These are phyloP conservation scores for Andrena haemorrhoa DNA, from an alignment of 2,888 invertebrate species.

Conservation along the genomic window DNA sequence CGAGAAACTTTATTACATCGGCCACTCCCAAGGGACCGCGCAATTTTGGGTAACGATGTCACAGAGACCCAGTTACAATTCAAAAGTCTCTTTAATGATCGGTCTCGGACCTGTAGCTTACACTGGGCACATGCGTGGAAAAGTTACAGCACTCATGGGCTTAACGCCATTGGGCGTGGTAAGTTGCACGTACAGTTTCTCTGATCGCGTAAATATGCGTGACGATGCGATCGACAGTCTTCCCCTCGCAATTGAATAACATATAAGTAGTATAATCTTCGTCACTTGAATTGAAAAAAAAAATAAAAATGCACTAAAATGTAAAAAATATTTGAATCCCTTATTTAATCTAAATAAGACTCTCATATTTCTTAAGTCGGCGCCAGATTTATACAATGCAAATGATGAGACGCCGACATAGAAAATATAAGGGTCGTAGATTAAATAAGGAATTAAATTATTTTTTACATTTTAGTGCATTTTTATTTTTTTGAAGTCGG, in stretches of 20 bases:
- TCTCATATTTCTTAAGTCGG: no score
- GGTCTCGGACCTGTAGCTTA: constrained; percentile 83
- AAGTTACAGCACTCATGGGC: constrained; percentile 79
- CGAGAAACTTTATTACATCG: constrained; percentile 85
- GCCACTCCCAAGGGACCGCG: constrained; percentile 87
- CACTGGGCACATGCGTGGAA: constrained; percentile 81
- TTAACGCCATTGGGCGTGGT: constrained; percentile 83
- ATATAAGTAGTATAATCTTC: background rate
- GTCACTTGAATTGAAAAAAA: background rate
- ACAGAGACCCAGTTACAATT: constrained; percentile 79
- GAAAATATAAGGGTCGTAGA: no score
- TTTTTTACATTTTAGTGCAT: no score
- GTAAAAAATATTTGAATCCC: no score
- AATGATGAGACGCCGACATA: no score
- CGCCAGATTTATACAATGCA: no score
- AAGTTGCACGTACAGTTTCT: constrained; percentile 56
- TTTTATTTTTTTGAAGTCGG: no score
- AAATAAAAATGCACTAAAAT: no score
- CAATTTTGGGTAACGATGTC: constrained; percentile 83
- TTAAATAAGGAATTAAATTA: no score
- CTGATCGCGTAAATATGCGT: background rate
- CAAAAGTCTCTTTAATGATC: constrained; percentile 78
- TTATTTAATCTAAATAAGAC: no score
- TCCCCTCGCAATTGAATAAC: background rate
- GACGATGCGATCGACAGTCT: background rate